These are phyloP conservation scores for Chrysotoxum bicinctum DNA, from an alignment of 2,888 invertebrate genomes.

Conservation along the genomic window DNA sequence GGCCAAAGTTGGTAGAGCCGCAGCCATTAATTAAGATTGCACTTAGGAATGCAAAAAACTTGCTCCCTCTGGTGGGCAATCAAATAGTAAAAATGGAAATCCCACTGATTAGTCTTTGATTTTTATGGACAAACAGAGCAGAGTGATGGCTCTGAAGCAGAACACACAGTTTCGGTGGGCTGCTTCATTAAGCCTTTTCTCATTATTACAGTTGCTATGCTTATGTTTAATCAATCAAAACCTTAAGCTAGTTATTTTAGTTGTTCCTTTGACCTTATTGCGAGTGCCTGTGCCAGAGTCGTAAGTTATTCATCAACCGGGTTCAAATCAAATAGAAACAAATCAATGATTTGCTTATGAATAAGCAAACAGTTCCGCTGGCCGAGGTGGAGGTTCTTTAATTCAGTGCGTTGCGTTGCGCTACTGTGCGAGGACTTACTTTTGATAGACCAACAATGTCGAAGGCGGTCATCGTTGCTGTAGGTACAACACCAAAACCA, in stretches of 20 bases:
- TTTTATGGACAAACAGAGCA: conserved; percentile 29
- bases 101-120: conserved; percentile 61
- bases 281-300: not conserved
- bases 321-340: conserved; percentile 35
- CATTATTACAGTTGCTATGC: conserved; percentile 4
- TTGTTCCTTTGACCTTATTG: conserved; percentile 24
- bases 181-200: conserved; percentile 15
- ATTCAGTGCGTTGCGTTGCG: not conserved
- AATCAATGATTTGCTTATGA: conserved; percentile 62
- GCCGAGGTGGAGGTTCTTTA: not conserved
- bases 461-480: conserved; percentile 1
- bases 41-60: conserved; percentile 56
- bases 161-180: not conserved
- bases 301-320: conserved; percentile 46
- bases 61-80: conserved; percentile 38
- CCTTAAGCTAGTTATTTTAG: conserved; percentile 16
- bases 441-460: not conserved
- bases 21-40: conserved; percentile 65
- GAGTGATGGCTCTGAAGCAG: not conserved
- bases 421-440: not conserved
- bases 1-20: not conserved
- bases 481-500: conserved; percentile 1
- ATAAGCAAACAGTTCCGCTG: conserved; percentile 16
- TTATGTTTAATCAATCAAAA: conserved; percentile 61
- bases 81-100: conserved; percentile 49